Percentiles rank a stretch among this genome's conserved stretches.
Evolutionary conservation across 2,797 vertebrate species (phyloP).

Genomic region (Poeciliopsis paucimaculata): DNA sequence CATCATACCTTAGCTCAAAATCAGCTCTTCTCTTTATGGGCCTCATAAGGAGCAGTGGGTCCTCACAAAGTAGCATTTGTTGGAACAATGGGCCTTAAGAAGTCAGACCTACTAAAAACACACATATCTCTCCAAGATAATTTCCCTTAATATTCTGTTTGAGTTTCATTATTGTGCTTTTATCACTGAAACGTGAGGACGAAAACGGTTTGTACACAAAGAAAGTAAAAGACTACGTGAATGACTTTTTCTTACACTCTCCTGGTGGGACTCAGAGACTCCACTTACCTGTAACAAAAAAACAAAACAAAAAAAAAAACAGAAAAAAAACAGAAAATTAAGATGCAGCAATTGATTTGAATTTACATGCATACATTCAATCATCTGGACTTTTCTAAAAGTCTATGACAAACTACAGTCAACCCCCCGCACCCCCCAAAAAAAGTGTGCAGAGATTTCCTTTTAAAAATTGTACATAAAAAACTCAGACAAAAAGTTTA

Average conservation of each 20-base stretch:
- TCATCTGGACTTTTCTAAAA: neutral
- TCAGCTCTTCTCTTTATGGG: too few relatives aligned
- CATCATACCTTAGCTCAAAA: neutral
- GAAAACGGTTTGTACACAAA: neutral
- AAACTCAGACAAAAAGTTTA: too few relatives aligned
- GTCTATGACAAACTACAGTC: neutral
- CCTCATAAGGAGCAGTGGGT: neutral
- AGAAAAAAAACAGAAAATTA: neutral
- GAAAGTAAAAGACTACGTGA: neutral
- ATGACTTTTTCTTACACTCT: neutral
- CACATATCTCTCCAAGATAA: too few relatives aligned
- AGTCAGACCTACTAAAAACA: too few relatives aligned
- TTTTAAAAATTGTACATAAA: neutral
- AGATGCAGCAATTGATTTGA: neutral
- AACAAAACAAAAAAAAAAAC: too few relatives aligned
- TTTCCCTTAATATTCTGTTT: neutral
- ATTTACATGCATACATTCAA: neutral
- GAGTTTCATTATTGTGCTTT: neutral
- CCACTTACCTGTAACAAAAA: conserved; percentile 9
- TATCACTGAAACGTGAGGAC: neutral
- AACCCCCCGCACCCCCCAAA: too few relatives aligned
- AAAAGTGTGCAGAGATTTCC: neutral
- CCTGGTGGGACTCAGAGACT: neutral
- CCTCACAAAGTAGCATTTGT: too few relatives aligned
- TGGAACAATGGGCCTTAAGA: too few relatives aligned